phyloP scores from a whole-genome alignment of 2,113 vertebrate genomes.

The Cairina moschata region DNA sequence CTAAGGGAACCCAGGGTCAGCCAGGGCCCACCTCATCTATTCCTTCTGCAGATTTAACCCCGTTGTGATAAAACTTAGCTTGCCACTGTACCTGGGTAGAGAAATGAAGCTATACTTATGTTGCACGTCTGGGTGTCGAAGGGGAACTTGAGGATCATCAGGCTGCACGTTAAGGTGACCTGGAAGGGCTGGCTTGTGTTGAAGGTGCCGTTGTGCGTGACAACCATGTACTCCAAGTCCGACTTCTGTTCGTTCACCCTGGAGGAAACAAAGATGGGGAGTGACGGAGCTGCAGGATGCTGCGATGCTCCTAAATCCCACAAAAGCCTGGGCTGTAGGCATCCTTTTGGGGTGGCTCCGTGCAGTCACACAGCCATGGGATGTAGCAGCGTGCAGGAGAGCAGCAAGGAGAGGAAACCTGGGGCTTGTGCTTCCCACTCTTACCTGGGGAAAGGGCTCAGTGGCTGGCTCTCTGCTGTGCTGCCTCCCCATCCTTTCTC shows the following conservation, averaged over 20 bases:
- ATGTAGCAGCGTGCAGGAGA: too few relatives aligned
- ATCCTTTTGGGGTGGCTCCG: rapidly evolving
- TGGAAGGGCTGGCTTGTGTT: slow-evolving; percentile 18
- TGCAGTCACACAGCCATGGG: rapidly evolving
- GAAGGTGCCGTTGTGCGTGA: slow-evolving; percentile 26
- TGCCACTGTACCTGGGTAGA: slow-evolving; percentile 38
- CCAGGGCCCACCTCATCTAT: background rate
- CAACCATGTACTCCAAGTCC: background rate
- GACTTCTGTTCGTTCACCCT: slow-evolving; percentile 44
- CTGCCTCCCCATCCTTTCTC: background rate
- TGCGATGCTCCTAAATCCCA: background rate
- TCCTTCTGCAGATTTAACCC: background rate
- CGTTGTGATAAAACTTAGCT: background rate
- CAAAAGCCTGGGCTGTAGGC: background rate
- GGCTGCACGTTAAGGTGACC: slow-evolving; percentile 44
- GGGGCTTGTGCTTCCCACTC: background rate
- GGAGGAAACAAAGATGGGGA: background rate
- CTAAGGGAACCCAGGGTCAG: background rate
- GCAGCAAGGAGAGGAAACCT: background rate
- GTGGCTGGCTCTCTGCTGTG: background rate
- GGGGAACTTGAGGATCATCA: slow-evolving; percentile 67
- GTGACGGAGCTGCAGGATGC: rapidly evolving
- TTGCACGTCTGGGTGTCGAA: slow-evolving; percentile 67
- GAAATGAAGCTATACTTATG: background rate
- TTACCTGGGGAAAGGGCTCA: background rate